These are phyloP conservation scores for Parambassis ranga DNA, from an alignment of 2,797 vertebrate species.

Conservation along the genomic window DNA sequence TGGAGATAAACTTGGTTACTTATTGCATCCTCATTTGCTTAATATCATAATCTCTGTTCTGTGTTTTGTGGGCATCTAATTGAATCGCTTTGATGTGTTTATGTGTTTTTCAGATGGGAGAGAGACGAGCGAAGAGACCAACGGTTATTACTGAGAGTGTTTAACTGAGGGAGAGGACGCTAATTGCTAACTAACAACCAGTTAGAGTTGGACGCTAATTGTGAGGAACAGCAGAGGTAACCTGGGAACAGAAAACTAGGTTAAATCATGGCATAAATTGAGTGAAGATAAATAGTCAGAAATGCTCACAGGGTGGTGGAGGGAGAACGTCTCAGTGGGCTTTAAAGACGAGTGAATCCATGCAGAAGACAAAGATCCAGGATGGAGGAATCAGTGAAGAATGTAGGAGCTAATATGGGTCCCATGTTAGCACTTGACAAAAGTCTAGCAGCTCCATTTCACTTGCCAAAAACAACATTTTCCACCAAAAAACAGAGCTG, in stretches of 20 bases:
- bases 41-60: slow-evolving; percentile 72
- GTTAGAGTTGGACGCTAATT: slow-evolving; percentile 69
- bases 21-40: slow-evolving; percentile 64
- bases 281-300: slow-evolving; percentile 35
- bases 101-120: slow-evolving; percentile 57
- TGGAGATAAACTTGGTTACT: slow-evolving; percentile 36
- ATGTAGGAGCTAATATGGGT: background rate
- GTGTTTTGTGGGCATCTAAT: slow-evolving; percentile 72
- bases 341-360: background rate
- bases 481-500: too few species aligned
- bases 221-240: slow-evolving; percentile 45
- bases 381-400: background rate
- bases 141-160: slow-evolving; percentile 52
- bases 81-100: slow-evolving; percentile 76
- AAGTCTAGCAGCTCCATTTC: too few species aligned
- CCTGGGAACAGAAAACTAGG: slow-evolving; percentile 58
- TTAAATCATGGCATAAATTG: slow-evolving; percentile 51
- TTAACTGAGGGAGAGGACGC: slow-evolving; percentile 64
- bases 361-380: background rate
- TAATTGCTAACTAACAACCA: slow-evolving; percentile 75
- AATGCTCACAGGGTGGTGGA: background rate
- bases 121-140: slow-evolving; percentile 57
- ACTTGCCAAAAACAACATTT: too few species aligned
- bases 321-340: background rate
- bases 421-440: background rate